Conservation (phyloP, 2,797 vertebrate species). For the Acanthiza pusilla region DNA sequence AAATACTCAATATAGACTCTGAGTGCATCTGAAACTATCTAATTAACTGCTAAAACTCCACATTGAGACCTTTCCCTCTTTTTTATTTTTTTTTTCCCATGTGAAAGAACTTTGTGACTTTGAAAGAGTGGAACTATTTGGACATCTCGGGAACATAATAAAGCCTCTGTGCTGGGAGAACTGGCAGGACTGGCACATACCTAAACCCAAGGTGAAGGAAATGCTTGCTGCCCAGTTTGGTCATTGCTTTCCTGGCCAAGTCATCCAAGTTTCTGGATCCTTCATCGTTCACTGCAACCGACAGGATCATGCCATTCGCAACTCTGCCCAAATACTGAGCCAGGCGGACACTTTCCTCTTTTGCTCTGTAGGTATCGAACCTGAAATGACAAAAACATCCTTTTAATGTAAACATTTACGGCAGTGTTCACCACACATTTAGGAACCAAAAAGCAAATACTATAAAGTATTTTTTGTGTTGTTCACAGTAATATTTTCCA, state of each 20-base stretch:
- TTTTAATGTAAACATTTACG: accelerated
- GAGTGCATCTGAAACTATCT: not conserved
- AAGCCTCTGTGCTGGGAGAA: conserved; percentile 39
- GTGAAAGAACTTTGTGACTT: conserved; percentile 50
- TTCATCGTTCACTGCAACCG: conserved; percentile 91
- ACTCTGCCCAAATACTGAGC: conserved; percentile 82
- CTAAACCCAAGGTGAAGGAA: conserved; percentile 89
- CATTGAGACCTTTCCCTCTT: not conserved
- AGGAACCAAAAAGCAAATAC: not conserved
- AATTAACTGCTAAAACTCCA: conserved; percentile 38
- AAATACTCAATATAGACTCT: not conserved
- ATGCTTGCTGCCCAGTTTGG: conserved; percentile 87
- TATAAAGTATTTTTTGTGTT: not conserved
- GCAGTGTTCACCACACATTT: not conserved
- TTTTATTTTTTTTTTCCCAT: not conserved
- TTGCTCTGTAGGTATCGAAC: conserved; percentile 92
- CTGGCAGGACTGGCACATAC: conserved; percentile 67
- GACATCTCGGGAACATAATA: conserved; percentile 9
- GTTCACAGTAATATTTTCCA: not conserved
- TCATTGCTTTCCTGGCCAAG: conserved; percentile 83
- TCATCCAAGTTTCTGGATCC: conserved; percentile 93
- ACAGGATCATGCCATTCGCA: conserved; percentile 81
- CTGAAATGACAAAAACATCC: conserved; percentile 56
- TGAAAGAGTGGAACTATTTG: conserved; percentile 50
- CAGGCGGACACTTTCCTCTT: conserved; percentile 87